Evolutionary conservation across 2,797 vertebrate genomes (phyloP).

Genomic region (Meriones psammophilus): DNA sequence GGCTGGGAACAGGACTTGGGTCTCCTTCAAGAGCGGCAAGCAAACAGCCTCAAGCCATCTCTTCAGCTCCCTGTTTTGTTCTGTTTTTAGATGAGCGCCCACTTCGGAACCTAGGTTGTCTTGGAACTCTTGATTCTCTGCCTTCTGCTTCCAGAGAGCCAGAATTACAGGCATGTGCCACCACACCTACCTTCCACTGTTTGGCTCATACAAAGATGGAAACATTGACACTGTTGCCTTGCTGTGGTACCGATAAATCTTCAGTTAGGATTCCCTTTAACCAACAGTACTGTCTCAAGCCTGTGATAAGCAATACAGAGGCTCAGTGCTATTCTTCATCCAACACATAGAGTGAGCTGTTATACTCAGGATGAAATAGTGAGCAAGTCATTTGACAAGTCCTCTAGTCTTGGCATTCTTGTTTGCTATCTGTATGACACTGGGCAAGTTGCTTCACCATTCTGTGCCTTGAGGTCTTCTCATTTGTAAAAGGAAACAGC

Average conservation of each 20-base stretch:
- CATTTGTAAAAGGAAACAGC: constrained; percentile 38
- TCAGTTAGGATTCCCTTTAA: neutral
- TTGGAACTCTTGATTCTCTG: neutral
- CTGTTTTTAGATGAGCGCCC: neutral
- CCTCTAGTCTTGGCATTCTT: neutral
- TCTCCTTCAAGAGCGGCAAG: neutral
- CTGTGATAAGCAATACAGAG: neutral
- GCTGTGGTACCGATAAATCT: neutral
- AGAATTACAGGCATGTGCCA: neutral
- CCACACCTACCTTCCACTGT: neutral
- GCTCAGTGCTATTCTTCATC: constrained; percentile 18
- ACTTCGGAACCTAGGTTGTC: neutral
- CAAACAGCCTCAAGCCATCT: neutral
- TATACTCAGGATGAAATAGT: neutral
- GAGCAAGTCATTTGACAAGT: neutral
- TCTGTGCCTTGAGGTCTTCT: constrained; percentile 46
- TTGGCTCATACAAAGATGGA: constrained; percentile 30
- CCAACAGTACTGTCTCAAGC: neutral
- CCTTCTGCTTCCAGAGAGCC: neutral
- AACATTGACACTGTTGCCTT: neutral
- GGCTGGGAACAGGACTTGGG: neutral
- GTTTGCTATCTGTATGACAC: constrained; percentile 24
- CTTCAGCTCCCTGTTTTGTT: neutral
- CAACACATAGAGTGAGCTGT: neutral
- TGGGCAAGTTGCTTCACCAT: constrained; percentile 4